Percentiles rank a stretch among this genome's conserved stretches.
Conservation (phyloP, 2,888 invertebrate genomes). For the Synanthedon formicaeformis region DNA sequence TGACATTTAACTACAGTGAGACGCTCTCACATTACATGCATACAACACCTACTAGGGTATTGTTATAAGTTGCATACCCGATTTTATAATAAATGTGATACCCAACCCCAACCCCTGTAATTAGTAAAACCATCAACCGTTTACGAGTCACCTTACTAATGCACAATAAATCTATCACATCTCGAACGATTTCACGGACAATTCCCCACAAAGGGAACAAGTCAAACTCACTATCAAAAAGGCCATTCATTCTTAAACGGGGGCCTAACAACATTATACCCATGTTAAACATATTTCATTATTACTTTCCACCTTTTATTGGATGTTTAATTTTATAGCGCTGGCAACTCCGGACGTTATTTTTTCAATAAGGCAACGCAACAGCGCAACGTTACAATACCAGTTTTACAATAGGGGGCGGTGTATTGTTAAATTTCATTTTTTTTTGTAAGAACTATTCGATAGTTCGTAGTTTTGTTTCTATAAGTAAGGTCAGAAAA, state of each 20-base stretch:
- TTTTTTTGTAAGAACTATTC: constrained; percentile 34
- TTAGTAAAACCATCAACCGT: constrained; percentile 43
- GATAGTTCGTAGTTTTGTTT: constrained; percentile 10
- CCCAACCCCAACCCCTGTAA: constrained; percentile 29
- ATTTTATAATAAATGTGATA: no score
- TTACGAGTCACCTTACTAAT: constrained; percentile 21
- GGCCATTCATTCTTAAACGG: constrained; percentile 47
- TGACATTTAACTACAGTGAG: no score
- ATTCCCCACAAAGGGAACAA: constrained; percentile 54
- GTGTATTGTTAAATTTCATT: constrained; percentile 64
- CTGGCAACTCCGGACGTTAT: constrained; percentile 48
- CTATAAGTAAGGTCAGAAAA: constrained; percentile 24
- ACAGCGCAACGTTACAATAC: constrained; percentile 36
- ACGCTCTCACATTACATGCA: no score
- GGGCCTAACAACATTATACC: constrained; percentile 68
- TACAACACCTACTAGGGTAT: no score
- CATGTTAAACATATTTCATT: constrained; percentile 71
- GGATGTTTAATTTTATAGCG: constrained; percentile 60
- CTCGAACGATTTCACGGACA: constrained; percentile 63
- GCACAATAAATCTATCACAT: constrained; percentile 46
- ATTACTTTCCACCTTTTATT: constrained; percentile 63
- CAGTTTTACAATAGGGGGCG: constrained; percentile 56
- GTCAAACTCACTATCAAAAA: constrained; percentile 59
- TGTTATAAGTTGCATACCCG: no score
- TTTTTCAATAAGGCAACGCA: constrained; percentile 25